Evolutionary conservation across 2,113 vertebrate genomes (phyloP), one percentile per base, ranked within the genome.

Genomic region (Australoheros scitulus): DNA sequence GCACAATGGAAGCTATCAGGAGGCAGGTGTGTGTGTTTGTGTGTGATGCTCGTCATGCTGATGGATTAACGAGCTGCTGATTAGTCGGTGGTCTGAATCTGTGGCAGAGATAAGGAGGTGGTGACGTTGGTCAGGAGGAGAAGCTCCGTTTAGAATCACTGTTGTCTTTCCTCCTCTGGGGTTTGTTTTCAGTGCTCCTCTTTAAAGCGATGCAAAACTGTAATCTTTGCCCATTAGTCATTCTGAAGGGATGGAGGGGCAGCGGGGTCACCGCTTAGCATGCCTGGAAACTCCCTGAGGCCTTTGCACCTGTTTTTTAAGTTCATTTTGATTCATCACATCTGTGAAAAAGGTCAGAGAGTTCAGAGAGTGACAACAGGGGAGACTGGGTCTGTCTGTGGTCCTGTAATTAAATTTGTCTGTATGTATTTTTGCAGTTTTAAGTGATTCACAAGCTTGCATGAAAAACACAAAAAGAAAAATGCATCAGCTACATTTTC

Each of bases 11-110:
- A 74, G 64, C 77, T 78, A n/a, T 77, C 52, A 74, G 36, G 78
- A 84, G 70, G 75, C 76, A 82, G 79, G 76, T 77, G 70, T 80
- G 58, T 80, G 83, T 55, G 17, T 65, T 61, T 38, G 43, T 56
- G 83, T 77, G 63, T 38, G 61, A 77, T 32, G 8, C 26, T 52
- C 4, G 15, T 52, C n/a, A 65, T 9, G 4, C 18, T 56, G 60
- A 82, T 58, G n/a, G 72, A 65, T 88, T 88, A 88, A 65, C 32
- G 17, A 84, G 81, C 70, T 24, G 76, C 47, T 83, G 82, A 88
- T 90, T 77, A 58, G 80, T 80, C 41, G 60, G 36, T 17, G 57
- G 11, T 78, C 80, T 70, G 64, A 80, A 76, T 84, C 9, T 76
- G 85, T 55, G 41, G 58, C 8, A 52, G 76, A 76, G 85, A 92